These are phyloP conservation scores for Phallusia fumigata DNA, from an alignment of 23 tunicate species.

Conservation along the genomic window DNA sequence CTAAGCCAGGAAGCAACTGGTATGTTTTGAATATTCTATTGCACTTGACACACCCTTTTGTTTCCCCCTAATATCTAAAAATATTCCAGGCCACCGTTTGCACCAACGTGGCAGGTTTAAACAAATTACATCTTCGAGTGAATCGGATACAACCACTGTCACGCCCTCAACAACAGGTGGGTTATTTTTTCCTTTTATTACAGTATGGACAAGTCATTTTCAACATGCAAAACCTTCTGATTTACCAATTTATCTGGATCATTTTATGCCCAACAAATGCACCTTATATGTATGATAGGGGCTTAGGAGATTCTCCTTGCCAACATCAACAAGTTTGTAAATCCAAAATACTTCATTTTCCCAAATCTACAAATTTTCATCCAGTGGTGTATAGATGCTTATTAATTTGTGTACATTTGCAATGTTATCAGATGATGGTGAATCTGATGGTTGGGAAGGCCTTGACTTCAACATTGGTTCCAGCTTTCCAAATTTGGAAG, in stretches of 20 bases:
- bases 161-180: slow-evolving; percentile 5
- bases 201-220: too few species aligned
- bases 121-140: slow-evolving; percentile 25
- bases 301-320: too few species aligned
- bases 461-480: slow-evolving; percentile 40
- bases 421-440: slow-evolving; percentile 32
- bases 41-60: background rate
- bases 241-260: too few species aligned
- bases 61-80: too few species aligned
- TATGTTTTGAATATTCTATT: slow-evolving; percentile 5
- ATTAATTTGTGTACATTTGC: background rate
- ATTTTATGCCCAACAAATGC: too few species aligned
- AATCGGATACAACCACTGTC: slow-evolving; percentile 32
- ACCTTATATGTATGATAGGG: too few species aligned
- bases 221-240: too few species aligned
- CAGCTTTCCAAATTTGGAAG: slow-evolving; percentile 59
- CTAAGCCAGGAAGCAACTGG: slow-evolving; percentile 66
- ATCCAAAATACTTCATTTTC: too few species aligned
- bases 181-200: background rate
- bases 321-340: too few species aligned
- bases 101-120: slow-evolving; percentile 38
- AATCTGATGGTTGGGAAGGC: slow-evolving; percentile 50
- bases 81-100: slow-evolving; percentile 42
- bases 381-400: too few species aligned
- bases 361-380: too few species aligned